These are phyloP conservation scores for Jordanella pulchra DNA, from an alignment of 2,797 vertebrate species.

Conservation along the genomic window DNA sequence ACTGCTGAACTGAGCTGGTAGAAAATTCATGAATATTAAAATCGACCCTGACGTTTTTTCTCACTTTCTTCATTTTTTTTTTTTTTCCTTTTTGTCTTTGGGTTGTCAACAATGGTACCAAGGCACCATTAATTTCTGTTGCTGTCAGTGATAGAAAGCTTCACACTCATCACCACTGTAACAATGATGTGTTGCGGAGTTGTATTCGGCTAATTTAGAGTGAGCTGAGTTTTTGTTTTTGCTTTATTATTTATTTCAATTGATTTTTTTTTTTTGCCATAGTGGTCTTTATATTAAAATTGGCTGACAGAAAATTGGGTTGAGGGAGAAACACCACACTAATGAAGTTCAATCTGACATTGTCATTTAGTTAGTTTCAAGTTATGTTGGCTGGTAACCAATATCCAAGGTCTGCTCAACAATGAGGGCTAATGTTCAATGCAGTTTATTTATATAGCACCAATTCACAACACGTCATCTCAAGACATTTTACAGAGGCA, in stretches of 20 bases:
- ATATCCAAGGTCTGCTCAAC: too few species aligned
- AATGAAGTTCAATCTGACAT: too few species aligned
- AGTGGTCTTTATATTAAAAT: too few species aligned
- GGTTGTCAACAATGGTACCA: conserved; percentile 67
- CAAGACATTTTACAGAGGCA: too few species aligned
- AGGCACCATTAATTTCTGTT: conserved; percentile 88
- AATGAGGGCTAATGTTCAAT: too few species aligned
- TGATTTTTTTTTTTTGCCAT: too few species aligned
- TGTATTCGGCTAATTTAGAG: conserved; percentile 34
- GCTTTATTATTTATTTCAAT: conserved; percentile 24
- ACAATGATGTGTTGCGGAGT: conserved; percentile 31
- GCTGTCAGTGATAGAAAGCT: conserved; percentile 88
- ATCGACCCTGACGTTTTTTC: conserved; percentile 92
- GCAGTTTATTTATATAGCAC: too few species aligned
- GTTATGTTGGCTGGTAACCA: too few species aligned
- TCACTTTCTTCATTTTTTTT: conserved; percentile 43
- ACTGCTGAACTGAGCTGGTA: conserved; percentile 99
- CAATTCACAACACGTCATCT: too few species aligned
- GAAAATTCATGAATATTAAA: conserved; percentile 99
- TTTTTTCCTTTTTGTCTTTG: conserved; percentile 22
- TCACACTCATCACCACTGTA: conserved; percentile 47
- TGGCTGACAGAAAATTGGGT: too few species aligned
- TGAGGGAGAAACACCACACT: too few species aligned
- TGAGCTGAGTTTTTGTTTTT: conserved; percentile 27
- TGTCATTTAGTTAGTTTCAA: too few species aligned